Percentiles rank a stretch among this genome's conserved stretches.
Conservation (phyloP, 2,113 vertebrate genomes). For the Carassius auratus region DNA sequence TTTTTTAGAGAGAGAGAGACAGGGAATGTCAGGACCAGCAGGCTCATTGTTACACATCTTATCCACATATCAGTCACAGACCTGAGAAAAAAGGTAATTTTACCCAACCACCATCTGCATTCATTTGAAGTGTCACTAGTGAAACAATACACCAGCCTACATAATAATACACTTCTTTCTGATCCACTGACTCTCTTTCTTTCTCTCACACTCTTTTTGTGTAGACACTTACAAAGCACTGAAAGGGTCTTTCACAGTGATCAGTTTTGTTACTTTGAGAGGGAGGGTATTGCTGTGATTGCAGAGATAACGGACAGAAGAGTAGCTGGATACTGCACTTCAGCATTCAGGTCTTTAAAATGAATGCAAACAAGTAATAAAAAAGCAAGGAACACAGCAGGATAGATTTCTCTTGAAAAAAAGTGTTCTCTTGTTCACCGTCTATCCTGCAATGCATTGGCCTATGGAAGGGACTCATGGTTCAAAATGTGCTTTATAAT, state of each 20-base stretch:
- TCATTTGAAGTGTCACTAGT: conserved; percentile 19
- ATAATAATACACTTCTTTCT: background rate
- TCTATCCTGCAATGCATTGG: background rate
- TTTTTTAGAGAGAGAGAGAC: background rate
- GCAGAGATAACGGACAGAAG: conserved; percentile 16
- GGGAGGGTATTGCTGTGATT: conserved; percentile 42
- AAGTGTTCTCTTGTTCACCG: background rate
- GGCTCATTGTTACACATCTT: conserved; percentile 27
- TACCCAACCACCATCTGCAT: conserved; percentile 19
- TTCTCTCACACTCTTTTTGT: conserved; percentile 27
- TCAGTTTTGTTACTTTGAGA: conserved; percentile 36
- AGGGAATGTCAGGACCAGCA: conserved; percentile 3
- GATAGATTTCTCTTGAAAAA: conserved; percentile 14
- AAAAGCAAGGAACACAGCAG: conserved; percentile 19
- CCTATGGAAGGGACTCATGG: background rate
- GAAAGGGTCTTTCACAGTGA: conserved; percentile 27
- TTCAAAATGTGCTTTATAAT: conserved; percentile 31
- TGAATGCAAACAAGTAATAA: conserved; percentile 13
- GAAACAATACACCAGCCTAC: conserved; percentile 31
- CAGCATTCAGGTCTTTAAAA: conserved; percentile 4
- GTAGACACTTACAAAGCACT: conserved; percentile 24
- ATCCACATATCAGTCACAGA: conserved; percentile 26
- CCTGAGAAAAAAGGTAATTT: conserved; percentile 31
- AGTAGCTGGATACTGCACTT: conserved; percentile 39
- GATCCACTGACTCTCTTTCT: background rate